These are phyloP conservation scores for Formica selysi DNA, from an alignment of 1,140 invertebrate genomes.

Conservation along the genomic window DNA sequence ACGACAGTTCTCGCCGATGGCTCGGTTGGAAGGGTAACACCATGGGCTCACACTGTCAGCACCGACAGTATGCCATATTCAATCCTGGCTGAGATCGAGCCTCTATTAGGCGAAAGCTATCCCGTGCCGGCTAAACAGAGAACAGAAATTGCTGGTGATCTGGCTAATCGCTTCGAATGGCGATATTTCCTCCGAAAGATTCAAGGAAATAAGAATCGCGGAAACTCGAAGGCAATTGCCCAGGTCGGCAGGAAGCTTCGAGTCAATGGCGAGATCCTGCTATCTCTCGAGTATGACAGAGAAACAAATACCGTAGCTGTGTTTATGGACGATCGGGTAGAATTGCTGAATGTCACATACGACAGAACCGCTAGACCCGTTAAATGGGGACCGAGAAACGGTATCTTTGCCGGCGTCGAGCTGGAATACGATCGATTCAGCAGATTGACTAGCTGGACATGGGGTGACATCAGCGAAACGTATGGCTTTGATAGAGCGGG, in stretches of 20 bases:
- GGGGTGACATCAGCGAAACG: conserved; percentile 95
- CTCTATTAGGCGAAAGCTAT: conserved; percentile 94
- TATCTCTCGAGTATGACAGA: conserved; percentile 97
- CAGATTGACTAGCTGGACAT: conserved; percentile 95
- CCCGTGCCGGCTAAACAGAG: conserved; percentile 96
- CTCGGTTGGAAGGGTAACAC: conserved; percentile 91
- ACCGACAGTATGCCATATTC: conserved; percentile 95
- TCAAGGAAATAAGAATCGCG: conserved; percentile 88
- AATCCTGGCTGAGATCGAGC: conserved; percentile 93
- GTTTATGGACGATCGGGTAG: conserved; percentile 95
- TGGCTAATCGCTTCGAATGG: conserved; percentile 98
- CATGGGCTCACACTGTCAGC: conserved; percentile 94
- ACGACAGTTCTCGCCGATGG: conserved; percentile 94
- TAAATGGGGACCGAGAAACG: conserved; percentile 95
- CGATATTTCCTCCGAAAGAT: conserved; percentile 93
- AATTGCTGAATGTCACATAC: conserved; percentile 96
- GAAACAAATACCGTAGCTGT: conserved; percentile 95
- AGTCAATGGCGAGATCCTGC: conserved; percentile 96
- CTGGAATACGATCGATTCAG: conserved; percentile 97
- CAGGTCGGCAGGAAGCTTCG: conserved; percentile 94
- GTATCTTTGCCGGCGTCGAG: conserved; percentile 94
- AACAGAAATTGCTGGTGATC: conserved; percentile 94
- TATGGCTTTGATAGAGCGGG: conserved; percentile 96
- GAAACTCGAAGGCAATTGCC: conserved; percentile 90
- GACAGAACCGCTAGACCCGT: conserved; percentile 96